These are phyloP conservation scores for Triplophysa yarkandensis DNA, from an alignment of 2,797 vertebrate genomes.

Conservation along the genomic window DNA sequence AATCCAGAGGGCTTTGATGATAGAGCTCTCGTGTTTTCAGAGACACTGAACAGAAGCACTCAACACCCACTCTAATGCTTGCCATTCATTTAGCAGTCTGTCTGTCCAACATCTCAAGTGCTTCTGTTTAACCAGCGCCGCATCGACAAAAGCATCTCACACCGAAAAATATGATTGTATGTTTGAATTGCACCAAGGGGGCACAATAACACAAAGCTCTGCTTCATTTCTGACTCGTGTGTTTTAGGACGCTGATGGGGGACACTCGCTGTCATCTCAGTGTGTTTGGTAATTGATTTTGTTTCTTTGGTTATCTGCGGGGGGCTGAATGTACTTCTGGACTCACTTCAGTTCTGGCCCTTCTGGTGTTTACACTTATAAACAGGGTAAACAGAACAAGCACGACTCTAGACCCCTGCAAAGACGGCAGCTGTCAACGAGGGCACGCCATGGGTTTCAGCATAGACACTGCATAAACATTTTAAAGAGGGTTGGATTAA, in stretches of 20 bases:
- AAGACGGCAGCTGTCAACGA: slow-evolving; percentile 75
- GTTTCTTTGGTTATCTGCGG: slow-evolving; percentile 50
- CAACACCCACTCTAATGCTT: slow-evolving; percentile 61
- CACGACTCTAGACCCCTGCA: slow-evolving; percentile 51
- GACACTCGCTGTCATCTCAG: slow-evolving; percentile 34
- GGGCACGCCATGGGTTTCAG: background rate
- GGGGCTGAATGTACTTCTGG: slow-evolving; percentile 62
- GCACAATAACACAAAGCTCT: background rate
- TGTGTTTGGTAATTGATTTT: slow-evolving; percentile 52
- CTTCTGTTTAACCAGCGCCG: slow-evolving; percentile 44
- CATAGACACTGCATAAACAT: slow-evolving; percentile 8
- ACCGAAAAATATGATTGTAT: slow-evolving; percentile 29
- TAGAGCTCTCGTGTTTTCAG: slow-evolving; percentile 36
- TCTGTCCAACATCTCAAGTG: slow-evolving; percentile 59
- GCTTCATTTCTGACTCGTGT: background rate
- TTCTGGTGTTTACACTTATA: slow-evolving; percentile 75
- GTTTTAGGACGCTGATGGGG: background rate
- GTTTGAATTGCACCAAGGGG: slow-evolving; percentile 48
- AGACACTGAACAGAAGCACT: slow-evolving; percentile 55
- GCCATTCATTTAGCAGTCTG: slow-evolving; percentile 61
- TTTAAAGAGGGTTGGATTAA: background rate
- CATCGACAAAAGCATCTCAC: slow-evolving; percentile 33
- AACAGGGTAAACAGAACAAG: slow-evolving; percentile 54
- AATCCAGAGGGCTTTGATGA: slow-evolving; percentile 52
- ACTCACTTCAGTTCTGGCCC: slow-evolving; percentile 58